Evolutionary conservation across 1,140 invertebrate species (phyloP), one percentile per base, ranked within the genome.

Genomic region (Bombus superbus): DNA sequence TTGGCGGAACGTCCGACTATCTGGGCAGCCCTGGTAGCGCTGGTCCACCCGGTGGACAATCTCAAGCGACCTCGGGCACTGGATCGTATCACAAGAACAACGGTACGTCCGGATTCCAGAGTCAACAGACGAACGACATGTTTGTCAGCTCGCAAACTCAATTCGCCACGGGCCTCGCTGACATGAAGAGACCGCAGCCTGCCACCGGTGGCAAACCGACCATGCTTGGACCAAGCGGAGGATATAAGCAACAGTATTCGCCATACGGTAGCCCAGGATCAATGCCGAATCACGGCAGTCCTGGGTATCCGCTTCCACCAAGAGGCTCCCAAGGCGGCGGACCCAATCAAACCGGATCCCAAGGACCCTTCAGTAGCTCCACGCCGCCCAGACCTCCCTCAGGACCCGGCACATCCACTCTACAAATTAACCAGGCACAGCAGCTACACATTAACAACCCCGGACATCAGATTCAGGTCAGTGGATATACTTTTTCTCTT

Each of bases 341-440:
- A 18, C 94, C 94, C 9, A 94, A 93, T 85, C 94, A 93, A 77
- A 80, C 92, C 66, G 91, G 94, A 59, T 92, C 92, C 28, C 92
- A 94, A 77, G 94, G 96, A 82, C 94, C 95, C n/a, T 97, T 96
- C 92, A 96, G 95, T 77, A 96, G 95, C 69, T 95, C 96, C 85
- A 96, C 96, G 47, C 96, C 95, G 22, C 97, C 97, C 25, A 95
- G 97, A 79, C 97, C 97, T 69, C 96, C 97, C 10, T 97, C 96
- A 1, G 96, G 96, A 75, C 94, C 96, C 28, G 96, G 95, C 86
- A 94, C 96, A 28, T 95, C 96, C 6, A 96, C 96, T 15, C 91
- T 98, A 88, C 97, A 98, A 94, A 97, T 98, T 94, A 97, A 97
- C 91, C 98, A 98, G 94, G 97, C 97, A 28, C 98, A 98, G 93